A percentile compares a stretch with the other conserved stretches of the same genome.
Evolutionary conservation across 2,113 vertebrate genomes (phyloP).

Genomic region (Siniperca chuatsi): DNA sequence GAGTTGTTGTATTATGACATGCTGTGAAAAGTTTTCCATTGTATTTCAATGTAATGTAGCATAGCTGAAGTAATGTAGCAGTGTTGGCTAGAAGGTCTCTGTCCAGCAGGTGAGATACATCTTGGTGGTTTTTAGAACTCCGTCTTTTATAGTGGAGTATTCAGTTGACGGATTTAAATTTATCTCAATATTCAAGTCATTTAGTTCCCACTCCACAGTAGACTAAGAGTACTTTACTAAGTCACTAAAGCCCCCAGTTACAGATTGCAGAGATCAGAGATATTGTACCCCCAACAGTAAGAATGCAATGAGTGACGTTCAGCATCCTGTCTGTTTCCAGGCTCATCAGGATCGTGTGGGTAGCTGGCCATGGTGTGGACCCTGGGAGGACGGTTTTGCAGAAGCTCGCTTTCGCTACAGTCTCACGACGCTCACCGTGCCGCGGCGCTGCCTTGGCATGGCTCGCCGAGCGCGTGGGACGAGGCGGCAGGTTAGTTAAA

Average conservation of each 20-base stretch:
- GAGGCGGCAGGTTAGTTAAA: constrained; percentile 92
- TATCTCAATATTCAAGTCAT: neutral
- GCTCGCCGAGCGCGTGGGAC: constrained; percentile 93
- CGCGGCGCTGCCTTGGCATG: constrained; percentile 93
- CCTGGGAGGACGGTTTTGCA: constrained; percentile 88
- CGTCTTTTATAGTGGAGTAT: neutral
- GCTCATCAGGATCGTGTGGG: constrained; percentile 92
- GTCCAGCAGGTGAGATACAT: neutral
- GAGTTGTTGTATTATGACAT: neutral
- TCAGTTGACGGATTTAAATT: neutral
- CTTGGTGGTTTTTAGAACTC: neutral
- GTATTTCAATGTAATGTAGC: neutral
- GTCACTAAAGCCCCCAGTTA: neutral
- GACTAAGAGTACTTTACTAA: neutral
- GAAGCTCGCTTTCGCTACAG: constrained; percentile 94
- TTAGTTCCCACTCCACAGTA: neutral
- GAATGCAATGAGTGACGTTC: neutral
- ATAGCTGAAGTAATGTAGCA: neutral
- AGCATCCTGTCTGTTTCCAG: constrained; percentile 76
- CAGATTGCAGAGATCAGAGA: neutral
- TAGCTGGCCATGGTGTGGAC: constrained; percentile 93
- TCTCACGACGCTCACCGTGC: constrained; percentile 94
- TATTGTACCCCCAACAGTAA: rapidly evolving
- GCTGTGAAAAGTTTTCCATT: neutral
- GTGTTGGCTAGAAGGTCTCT: neutral